Conservation (phyloP, 2,888 invertebrate species). For the Campoletis raptor region DNA sequence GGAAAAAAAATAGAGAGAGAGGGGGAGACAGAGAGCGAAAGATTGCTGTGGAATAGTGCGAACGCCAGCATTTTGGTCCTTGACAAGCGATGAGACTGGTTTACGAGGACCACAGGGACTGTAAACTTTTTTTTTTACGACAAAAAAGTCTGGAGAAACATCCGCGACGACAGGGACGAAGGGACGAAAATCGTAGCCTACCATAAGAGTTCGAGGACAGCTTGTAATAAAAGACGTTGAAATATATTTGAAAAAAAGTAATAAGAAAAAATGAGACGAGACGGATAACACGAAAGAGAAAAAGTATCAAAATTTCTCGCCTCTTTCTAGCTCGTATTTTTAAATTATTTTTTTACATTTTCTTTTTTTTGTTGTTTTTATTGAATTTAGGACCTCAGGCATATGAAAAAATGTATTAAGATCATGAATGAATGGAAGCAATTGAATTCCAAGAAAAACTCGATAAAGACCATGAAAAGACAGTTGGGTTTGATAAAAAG, state of each 20-base stretch:
- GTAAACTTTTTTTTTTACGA: constrained; percentile 62
- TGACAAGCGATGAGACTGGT: constrained; percentile 55
- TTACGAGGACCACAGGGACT: constrained; percentile 59
- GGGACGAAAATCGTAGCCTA: constrained; percentile 13
- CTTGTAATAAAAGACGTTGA: constrained; percentile 59
- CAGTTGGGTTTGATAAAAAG: neutral
- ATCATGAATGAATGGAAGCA: neutral
- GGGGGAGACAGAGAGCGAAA: neutral
- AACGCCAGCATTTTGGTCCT: constrained; percentile 47
- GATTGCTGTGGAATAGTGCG: constrained; percentile 37
- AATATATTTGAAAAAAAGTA: constrained; percentile 46
- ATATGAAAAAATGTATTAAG: neutral
- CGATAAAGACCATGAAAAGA: neutral
- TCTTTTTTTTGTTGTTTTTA: neutral
- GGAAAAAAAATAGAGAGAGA: neutral
- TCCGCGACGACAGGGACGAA: constrained; percentile 10
- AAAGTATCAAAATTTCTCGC: constrained; percentile 7
- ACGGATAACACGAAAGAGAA: constrained; percentile 9
- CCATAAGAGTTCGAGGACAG: neutral
- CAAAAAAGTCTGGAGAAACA: constrained; percentile 46
- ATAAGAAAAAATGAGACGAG: constrained; percentile 1
- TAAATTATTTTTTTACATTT: neutral
- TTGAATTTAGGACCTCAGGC: neutral
- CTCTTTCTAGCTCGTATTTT: neutral
- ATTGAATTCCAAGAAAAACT: neutral